Evolutionary conservation across 2,113 vertebrate species (phyloP).

Genomic region (Forbesichthys agassizii): DNA sequence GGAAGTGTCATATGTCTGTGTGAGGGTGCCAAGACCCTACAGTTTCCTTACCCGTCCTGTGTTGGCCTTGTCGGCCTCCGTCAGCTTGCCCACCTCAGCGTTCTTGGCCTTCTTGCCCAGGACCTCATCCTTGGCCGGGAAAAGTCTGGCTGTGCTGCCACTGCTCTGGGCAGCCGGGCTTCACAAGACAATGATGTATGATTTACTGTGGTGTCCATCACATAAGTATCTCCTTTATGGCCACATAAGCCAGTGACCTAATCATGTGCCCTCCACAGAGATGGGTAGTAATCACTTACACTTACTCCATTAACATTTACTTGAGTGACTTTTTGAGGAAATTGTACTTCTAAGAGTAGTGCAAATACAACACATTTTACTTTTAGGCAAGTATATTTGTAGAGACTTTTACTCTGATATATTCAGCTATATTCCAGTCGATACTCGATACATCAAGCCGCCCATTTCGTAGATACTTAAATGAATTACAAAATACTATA

Average conservation of each 20-base stretch:
- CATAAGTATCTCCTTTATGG: background rate
- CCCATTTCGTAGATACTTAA: too few species aligned
- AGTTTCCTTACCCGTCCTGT: slow-evolving; percentile 82
- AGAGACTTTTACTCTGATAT: too few species aligned
- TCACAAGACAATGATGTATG: slow-evolving; percentile 20
- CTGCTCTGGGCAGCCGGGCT: slow-evolving; percentile 70
- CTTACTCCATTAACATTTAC: too few species aligned
- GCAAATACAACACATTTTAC: too few species aligned
- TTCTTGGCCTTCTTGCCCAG: slow-evolving; percentile 50
- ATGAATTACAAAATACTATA: too few species aligned
- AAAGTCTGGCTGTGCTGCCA: slow-evolving; percentile 6
- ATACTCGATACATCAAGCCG: too few species aligned
- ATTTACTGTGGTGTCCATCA: slow-evolving; percentile 59
- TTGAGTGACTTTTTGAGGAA: too few species aligned
- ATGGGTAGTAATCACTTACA: too few species aligned
- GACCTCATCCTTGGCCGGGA: slow-evolving; percentile 19
- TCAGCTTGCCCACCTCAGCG: slow-evolving; percentile 82
- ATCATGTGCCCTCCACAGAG: background rate
- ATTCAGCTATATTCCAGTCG: too few species aligned
- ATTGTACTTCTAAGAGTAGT: too few species aligned
- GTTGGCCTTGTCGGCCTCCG: slow-evolving; percentile 87
- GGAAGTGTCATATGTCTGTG: background rate
- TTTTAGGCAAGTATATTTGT: too few species aligned
- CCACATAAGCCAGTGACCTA: slow-evolving; percentile 1
- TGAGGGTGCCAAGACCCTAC: too few species aligned